These are phyloP conservation scores for Trichomycterus rosablanca DNA, from an alignment of 2,113 vertebrate species.

Conservation along the genomic window DNA sequence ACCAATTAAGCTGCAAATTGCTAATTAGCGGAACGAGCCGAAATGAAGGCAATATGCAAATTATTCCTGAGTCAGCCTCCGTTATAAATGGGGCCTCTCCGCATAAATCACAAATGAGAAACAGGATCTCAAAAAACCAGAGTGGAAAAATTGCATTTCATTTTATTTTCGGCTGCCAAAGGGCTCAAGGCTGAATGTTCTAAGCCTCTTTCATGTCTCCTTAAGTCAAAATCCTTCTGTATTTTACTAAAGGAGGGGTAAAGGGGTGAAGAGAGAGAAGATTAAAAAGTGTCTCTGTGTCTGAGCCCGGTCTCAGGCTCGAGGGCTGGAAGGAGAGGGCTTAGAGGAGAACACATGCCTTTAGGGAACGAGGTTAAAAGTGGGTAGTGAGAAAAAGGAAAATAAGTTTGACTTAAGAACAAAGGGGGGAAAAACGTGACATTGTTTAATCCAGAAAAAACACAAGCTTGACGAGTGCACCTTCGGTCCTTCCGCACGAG, in stretches of 20 bases:
- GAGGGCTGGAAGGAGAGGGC: slow-evolving; percentile 51
- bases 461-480: slow-evolving; percentile 58
- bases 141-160: slow-evolving; percentile 52
- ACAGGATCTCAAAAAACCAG: slow-evolving; percentile 64
- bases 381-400: background rate
- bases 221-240: slow-evolving; percentile 76
- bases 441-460: slow-evolving; percentile 31
- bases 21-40: slow-evolving; percentile 74
- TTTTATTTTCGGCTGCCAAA: slow-evolving; percentile 54
- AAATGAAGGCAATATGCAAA: slow-evolving; percentile 77
- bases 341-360: slow-evolving; percentile 22
- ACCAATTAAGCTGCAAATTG: slow-evolving; percentile 81
- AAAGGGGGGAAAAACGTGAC: slow-evolving; percentile 36
- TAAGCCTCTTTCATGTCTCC: slow-evolving; percentile 78
- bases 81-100: slow-evolving; percentile 75
- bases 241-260: slow-evolving; percentile 66
- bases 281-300: slow-evolving; percentile 72
- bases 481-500: slow-evolving; percentile 56
- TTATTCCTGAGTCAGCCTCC: slow-evolving; percentile 74
- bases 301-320: slow-evolving; percentile 41
- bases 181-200: slow-evolving; percentile 71
- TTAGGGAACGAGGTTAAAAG: slow-evolving; percentile 33
- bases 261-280: slow-evolving; percentile 45
- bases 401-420: slow-evolving; percentile 33
- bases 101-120: slow-evolving; percentile 69